Conservation (phyloP, 2,888 invertebrate species). For the Eupithecia centaureata region DNA sequence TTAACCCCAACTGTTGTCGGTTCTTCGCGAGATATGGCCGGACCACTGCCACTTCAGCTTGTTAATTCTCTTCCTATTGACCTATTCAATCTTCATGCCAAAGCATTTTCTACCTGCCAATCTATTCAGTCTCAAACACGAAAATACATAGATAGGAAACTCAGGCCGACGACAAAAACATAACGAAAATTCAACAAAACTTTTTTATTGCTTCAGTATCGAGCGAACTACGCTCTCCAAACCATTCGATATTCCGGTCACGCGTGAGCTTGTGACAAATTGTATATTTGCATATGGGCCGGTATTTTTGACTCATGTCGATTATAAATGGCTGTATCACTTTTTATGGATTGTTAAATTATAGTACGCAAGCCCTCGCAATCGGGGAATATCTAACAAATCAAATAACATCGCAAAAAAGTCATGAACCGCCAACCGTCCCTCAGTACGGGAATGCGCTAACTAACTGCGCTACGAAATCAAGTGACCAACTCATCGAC, state of each 20-base stretch:
- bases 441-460: too few relatives aligned
- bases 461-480: too few relatives aligned
- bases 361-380: too few relatives aligned
- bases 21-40: too few relatives aligned
- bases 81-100: too few relatives aligned
- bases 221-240: background rate
- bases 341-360: background rate
- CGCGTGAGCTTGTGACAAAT: background rate
- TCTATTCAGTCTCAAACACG: background rate
- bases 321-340: background rate
- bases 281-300: conserved; percentile 7
- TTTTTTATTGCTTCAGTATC: background rate
- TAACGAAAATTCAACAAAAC: background rate
- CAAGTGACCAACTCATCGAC: too few relatives aligned
- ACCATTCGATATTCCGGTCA: background rate
- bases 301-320: background rate
- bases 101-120: background rate
- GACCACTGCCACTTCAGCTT: too few relatives aligned
- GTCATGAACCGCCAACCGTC: too few relatives aligned
- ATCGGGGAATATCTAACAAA: too few relatives aligned
- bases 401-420: too few relatives aligned
- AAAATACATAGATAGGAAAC: background rate
- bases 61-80: too few relatives aligned
- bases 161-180: background rate
- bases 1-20: too few relatives aligned